These are phyloP conservation scores for Mionectes olivaceus DNA, from an alignment of 2,797 vertebrate species.

Conservation along the genomic window DNA sequence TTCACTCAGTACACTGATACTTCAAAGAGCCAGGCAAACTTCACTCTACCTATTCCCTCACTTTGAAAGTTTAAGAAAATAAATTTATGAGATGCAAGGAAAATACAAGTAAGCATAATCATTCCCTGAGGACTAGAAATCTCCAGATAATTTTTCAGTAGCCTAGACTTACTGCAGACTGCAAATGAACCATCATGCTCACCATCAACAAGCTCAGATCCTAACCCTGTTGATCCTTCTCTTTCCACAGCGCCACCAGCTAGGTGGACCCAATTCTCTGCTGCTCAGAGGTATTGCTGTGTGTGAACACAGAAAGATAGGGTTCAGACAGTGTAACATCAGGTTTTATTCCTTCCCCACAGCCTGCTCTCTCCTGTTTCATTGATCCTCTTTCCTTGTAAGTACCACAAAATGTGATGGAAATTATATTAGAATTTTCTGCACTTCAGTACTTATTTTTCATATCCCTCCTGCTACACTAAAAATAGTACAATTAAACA, in stretches of 20 bases:
- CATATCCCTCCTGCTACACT: background rate
- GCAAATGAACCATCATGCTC: background rate
- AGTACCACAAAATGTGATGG: background rate
- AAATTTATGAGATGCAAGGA: background rate
- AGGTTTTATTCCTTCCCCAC: background rate
- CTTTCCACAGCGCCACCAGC: background rate
- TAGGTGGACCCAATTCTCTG: background rate
- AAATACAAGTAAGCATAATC: background rate
- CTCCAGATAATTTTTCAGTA: background rate
- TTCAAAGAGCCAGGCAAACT: background rate
- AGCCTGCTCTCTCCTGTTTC: background rate
- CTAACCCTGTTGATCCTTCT: background rate
- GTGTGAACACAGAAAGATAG: background rate
- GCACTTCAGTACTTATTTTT: background rate
- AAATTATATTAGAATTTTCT: background rate
- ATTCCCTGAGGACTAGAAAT: background rate
- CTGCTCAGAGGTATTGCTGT: background rate
- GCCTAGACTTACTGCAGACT: background rate
- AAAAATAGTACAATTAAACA: background rate
- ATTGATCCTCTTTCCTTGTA: background rate
- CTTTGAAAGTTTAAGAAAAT: background rate
- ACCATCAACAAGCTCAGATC: background rate
- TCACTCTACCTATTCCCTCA: background rate
- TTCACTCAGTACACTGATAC: background rate
- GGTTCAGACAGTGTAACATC: background rate